Percentiles rank a stretch among this genome's conserved stretches.
Conservation (phyloP, 2,888 invertebrate genomes). For the Helobdella robusta region DNA sequence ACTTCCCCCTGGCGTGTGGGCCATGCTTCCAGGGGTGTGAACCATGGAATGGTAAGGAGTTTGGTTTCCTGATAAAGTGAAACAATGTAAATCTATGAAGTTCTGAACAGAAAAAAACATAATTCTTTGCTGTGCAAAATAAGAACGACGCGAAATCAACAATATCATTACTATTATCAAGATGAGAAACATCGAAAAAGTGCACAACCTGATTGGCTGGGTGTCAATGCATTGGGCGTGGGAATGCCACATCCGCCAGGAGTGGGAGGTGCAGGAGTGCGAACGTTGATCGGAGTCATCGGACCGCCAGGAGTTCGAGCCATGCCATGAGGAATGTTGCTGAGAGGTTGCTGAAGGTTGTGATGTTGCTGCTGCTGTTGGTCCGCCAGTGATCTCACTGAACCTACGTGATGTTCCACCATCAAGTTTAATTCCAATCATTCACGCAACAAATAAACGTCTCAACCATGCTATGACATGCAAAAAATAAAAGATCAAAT, state of each 20-base stretch:
- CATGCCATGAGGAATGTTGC: constrained; percentile 24
- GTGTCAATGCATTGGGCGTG: constrained; percentile 34
- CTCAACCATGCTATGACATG: no score
- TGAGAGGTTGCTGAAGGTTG: background rate
- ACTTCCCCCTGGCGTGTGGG: constrained; percentile 32
- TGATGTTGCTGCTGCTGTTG: constrained; percentile 33
- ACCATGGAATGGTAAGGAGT: constrained; percentile 24
- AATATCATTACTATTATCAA: no score
- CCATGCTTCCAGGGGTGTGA: constrained; percentile 33
- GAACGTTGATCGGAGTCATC: constrained; percentile 33
- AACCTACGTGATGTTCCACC: no score
- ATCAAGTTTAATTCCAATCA: no score
- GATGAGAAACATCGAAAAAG: constrained; percentile 23
- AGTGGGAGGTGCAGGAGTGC: constrained; percentile 33
- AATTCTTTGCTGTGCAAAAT: no score
- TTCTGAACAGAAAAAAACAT: no score
- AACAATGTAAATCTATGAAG: no score
- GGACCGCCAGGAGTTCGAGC: constrained; percentile 35
- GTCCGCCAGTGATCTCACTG: constrained; percentile 49
- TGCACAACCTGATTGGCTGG: constrained; percentile 32
- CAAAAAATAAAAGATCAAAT: no score
- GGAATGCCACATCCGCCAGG: constrained; percentile 26
- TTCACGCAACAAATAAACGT: no score
- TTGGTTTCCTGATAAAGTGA: no score
- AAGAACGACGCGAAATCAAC: no score